phyloP scores from a whole-genome alignment of 2,113 vertebrate species.

The Bubo bubo region DNA sequence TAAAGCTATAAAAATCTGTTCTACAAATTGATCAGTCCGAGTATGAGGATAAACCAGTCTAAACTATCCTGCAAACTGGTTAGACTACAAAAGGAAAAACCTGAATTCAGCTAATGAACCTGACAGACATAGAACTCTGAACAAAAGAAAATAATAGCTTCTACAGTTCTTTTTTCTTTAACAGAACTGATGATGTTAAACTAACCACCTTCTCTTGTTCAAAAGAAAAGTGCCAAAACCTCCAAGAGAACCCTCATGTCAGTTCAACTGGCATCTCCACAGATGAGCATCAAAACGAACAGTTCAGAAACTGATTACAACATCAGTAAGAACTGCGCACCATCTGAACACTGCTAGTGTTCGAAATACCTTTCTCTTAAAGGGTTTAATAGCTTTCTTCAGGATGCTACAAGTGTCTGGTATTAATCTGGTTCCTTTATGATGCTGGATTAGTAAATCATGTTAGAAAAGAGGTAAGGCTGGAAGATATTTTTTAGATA shows the following conservation, averaged over 20 bases:
- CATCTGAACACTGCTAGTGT: background rate
- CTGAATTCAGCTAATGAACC: background rate
- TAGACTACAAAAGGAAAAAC: background rate
- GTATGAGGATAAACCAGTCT: background rate
- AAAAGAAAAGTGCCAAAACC: background rate
- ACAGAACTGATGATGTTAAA: background rate
- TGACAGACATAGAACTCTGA: accelerated
- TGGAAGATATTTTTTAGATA: background rate
- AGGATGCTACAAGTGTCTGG: background rate
- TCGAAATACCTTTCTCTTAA: background rate
- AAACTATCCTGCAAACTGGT: background rate
- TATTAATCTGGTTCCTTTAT: background rate
- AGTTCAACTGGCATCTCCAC: background rate
- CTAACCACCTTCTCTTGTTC: background rate
- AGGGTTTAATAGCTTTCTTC: background rate
- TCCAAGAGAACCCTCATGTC: background rate
- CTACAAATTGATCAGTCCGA: background rate
- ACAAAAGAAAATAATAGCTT: background rate
- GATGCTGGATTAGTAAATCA: background rate
- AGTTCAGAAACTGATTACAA: background rate
- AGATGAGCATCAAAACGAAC: background rate
- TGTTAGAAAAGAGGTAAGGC: background rate
- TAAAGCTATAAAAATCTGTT: background rate
- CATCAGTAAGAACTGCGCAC: background rate
- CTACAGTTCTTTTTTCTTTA: background rate